phyloP scores from a whole-genome alignment of 2,888 invertebrate genomes.

The Stenoptilia bipunctidactyla region DNA sequence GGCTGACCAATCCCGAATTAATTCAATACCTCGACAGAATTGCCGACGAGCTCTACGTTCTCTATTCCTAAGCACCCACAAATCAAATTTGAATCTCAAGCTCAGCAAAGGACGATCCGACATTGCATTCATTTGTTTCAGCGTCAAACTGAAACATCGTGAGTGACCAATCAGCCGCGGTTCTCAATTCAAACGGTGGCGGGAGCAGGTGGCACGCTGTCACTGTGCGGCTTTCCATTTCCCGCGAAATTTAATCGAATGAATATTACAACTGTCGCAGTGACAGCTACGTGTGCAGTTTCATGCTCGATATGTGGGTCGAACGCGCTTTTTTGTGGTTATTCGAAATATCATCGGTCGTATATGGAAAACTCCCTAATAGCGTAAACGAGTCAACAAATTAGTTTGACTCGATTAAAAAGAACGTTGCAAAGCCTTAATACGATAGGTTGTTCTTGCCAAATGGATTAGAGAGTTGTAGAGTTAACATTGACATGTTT shows the following conservation, averaged over 20 bases:
- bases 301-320: conserved; percentile 46
- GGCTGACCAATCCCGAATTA: conserved; percentile 29
- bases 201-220: conserved; percentile 50
- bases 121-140: conserved; percentile 41
- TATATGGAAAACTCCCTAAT: neutral
- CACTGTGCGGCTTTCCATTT: conserved; percentile 52
- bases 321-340: conserved; percentile 48
- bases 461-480: conserved; percentile 30
- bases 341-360: conserved; percentile 37
- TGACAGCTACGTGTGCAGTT: conserved; percentile 45
- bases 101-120: conserved; percentile 35
- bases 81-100: conserved; percentile 41
- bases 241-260: conserved; percentile 60
- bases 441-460: conserved; percentile 15
- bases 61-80: conserved; percentile 26
- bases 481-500: conserved; percentile 40
- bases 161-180: conserved; percentile 28
- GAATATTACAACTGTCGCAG: conserved; percentile 64
- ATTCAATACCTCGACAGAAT: conserved; percentile 14
- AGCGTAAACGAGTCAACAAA: conserved; percentile 13
- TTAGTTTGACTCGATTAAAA: neutral
- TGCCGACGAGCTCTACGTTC: conserved; percentile 33
- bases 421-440: conserved; percentile 11
- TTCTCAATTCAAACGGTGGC: conserved; percentile 23
- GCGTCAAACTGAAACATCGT: conserved; percentile 19